These are phyloP conservation scores for Psammodynastes pulverulentus DNA, from an alignment of 2,113 vertebrate species.

Conservation along the genomic window DNA sequence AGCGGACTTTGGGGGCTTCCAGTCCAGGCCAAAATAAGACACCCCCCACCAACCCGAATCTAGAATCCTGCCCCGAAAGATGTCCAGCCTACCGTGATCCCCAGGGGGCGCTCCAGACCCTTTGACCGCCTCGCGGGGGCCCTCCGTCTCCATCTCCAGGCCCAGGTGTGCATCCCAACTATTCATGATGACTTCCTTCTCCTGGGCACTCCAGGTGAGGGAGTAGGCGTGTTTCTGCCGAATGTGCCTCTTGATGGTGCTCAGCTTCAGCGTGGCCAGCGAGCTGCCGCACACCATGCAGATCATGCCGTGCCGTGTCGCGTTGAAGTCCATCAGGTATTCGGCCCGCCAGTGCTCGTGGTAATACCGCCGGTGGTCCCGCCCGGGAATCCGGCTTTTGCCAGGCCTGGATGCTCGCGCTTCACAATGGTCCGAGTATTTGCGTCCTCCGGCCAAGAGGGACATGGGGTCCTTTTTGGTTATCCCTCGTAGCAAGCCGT, in stretches of 20 bases:
- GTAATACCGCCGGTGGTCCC: slow-evolving; percentile 90
- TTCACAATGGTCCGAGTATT: slow-evolving; percentile 70
- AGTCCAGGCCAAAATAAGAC: neutral
- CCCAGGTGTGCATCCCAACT: slow-evolving; percentile 84
- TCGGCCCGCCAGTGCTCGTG: slow-evolving; percentile 93
- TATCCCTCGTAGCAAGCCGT: slow-evolving; percentile 14
- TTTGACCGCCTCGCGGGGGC: neutral
- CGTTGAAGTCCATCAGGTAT: slow-evolving; percentile 92
- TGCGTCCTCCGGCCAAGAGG: slow-evolving; percentile 60
- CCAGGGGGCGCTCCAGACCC: slow-evolving; percentile 14
- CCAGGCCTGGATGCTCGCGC: slow-evolving; percentile 80
- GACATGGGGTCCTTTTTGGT: slow-evolving; percentile 36
- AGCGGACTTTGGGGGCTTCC: neutral
- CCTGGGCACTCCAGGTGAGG: slow-evolving; percentile 81
- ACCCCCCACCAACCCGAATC: too few species aligned
- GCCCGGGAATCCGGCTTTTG: slow-evolving; percentile 83
- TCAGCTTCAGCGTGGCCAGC: slow-evolving; percentile 88
- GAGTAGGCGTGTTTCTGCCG: slow-evolving; percentile 90
- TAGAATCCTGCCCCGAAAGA: too few species aligned
- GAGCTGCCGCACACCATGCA: slow-evolving; percentile 95
- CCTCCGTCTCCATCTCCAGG: neutral
- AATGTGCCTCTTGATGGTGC: slow-evolving; percentile 94
- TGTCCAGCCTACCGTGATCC: neutral
- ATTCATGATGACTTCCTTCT: slow-evolving; percentile 88
- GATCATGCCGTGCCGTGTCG: slow-evolving; percentile 85